phyloP scores from a whole-genome alignment of 2,113 vertebrate genomes.

The Halcyon malimbica region DNA sequence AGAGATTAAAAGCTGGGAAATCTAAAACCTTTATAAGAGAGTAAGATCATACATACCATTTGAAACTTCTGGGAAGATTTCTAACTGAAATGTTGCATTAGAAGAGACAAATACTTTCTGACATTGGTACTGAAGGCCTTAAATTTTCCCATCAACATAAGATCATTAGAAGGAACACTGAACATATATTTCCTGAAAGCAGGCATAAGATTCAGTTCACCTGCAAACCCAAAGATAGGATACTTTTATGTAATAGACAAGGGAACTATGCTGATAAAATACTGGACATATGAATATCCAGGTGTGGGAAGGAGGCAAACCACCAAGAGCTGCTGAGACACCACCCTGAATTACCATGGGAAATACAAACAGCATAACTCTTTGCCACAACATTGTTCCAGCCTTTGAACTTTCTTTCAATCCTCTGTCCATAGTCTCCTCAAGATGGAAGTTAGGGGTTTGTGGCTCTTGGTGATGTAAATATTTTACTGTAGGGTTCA shows the following conservation, averaged over 20 bases:
- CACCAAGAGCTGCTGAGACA: background rate
- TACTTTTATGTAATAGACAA: background rate
- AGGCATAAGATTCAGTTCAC: background rate
- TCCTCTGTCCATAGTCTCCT: background rate
- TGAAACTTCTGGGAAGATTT: background rate
- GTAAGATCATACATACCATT: background rate
- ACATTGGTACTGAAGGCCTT: background rate
- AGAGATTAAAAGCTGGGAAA: background rate
- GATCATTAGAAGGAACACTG: background rate
- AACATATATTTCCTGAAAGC: background rate
- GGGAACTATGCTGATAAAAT: background rate
- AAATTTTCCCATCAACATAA: background rate
- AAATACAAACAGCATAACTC: background rate
- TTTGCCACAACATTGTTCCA: background rate
- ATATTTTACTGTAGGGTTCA: background rate
- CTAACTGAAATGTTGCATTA: background rate
- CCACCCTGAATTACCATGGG: background rate
- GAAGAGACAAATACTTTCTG: background rate
- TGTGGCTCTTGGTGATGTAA: background rate
- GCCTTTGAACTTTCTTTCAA: background rate
- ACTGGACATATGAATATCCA: background rate
- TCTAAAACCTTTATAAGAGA: background rate
- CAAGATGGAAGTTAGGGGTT: background rate
- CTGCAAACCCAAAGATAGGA: background rate
- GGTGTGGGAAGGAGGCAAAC: background rate